Evolutionary conservation across 2,888 invertebrate genomes (phyloP).

Genomic region (Bibio marci): DNA sequence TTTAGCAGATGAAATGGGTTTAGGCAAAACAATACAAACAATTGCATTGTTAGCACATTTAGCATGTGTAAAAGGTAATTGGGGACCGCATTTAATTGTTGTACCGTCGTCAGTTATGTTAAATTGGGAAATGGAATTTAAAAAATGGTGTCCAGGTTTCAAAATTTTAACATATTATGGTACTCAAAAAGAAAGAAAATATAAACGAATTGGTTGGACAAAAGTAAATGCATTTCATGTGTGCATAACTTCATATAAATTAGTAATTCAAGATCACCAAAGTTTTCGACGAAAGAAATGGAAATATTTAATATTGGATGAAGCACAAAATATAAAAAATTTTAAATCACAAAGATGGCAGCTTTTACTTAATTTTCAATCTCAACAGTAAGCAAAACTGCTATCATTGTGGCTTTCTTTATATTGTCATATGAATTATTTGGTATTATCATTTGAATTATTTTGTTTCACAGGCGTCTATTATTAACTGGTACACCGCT

Average conservation of each 20-base stretch:
- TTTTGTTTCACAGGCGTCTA: constrained; percentile 43
- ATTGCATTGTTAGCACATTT: constrained; percentile 87
- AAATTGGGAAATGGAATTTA: constrained; percentile 99
- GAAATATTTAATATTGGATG: constrained; percentile 95
- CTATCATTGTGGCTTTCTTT: too few species aligned
- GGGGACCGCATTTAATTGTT: constrained; percentile 98
- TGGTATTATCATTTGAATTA: constrained; percentile 17
- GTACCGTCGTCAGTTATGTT: constrained; percentile 99
- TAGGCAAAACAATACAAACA: constrained; percentile 85
- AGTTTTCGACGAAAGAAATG: constrained; percentile 94
- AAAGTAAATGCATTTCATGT: constrained; percentile 97
- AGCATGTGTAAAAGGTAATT: constrained; percentile 72
- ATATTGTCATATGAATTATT: constrained; percentile 4
- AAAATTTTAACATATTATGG: constrained; percentile 99
- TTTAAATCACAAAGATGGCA: constrained; percentile 99
- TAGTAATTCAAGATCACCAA: constrained; percentile 97
- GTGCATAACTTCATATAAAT: constrained; percentile 94
- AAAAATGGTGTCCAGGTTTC: constrained; percentile 99
- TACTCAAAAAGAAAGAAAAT: constrained; percentile 82
- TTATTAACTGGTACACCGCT: constrained; percentile 88
- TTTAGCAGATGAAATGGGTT: constrained; percentile 92
- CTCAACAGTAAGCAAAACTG: constrained; percentile 67
- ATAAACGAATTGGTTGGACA: constrained; percentile 89
- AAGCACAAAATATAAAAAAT: constrained; percentile 99
- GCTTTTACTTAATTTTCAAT: constrained; percentile 83